Conservation (phyloP, 2,113 vertebrate genomes). For the Serilophus lunatus region DNA sequence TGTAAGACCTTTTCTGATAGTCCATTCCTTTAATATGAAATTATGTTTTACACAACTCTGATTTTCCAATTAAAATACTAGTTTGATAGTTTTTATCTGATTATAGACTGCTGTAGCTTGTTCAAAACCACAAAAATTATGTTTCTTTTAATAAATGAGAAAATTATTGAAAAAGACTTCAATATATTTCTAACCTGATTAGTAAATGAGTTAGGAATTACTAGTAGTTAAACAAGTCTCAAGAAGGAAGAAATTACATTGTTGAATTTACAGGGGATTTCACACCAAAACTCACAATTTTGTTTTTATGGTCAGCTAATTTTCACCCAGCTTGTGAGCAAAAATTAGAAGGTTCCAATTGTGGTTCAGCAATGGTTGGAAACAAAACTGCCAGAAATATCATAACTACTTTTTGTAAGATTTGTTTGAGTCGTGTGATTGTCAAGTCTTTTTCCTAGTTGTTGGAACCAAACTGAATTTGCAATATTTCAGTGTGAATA, state of each 20-base stretch:
- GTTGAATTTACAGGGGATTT: neutral
- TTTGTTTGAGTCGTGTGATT: neutral
- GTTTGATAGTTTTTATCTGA: neutral
- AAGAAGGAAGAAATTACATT: neutral
- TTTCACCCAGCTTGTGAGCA: neutral
- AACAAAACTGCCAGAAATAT: neutral
- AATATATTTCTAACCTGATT: neutral
- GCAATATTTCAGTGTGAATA: neutral
- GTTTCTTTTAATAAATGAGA: neutral
- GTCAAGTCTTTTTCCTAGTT: neutral
- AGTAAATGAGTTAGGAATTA: neutral
- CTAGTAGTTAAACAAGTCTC: neutral
- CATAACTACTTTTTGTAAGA: neutral
- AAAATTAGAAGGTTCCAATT: neutral
- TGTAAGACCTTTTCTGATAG: neutral
- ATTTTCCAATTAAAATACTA: neutral
- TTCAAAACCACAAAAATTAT: neutral
- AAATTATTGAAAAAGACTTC: neutral
- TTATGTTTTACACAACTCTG: neutral
- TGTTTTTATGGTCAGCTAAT: neutral
- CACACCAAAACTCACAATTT: neutral
- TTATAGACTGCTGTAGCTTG: neutral
- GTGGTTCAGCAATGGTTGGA: neutral
- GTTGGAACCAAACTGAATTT: neutral
- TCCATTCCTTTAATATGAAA: neutral